Conservation (phyloP, 2,113 vertebrate genomes). For the Echinops telfairi region DNA sequence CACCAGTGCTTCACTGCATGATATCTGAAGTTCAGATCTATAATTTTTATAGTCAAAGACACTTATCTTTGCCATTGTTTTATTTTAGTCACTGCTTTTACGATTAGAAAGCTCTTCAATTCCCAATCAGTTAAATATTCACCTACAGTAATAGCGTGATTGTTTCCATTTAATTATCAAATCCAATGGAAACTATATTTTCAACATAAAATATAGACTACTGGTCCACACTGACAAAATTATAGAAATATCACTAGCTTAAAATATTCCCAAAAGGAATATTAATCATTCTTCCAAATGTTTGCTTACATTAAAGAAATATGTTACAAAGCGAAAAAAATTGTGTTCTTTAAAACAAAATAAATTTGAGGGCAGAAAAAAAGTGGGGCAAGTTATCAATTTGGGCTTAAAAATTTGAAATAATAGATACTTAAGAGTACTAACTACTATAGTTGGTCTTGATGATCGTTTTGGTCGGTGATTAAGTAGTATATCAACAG, state of each 20-base stretch:
- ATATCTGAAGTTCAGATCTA: not conserved
- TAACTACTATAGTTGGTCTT: slow-evolving; percentile 97
- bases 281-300: slow-evolving; percentile 63
- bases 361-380: slow-evolving; percentile 65
- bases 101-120: not conserved
- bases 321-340: slow-evolving; percentile 35
- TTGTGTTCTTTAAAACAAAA: slow-evolving; percentile 61
- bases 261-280: slow-evolving; percentile 55
- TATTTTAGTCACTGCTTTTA: not conserved
- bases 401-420: slow-evolving; percentile 64
- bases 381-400: slow-evolving; percentile 63
- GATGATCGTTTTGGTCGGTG: slow-evolving; percentile 95
- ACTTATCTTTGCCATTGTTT: not conserved
- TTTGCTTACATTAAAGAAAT: slow-evolving; percentile 68
- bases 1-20: slow-evolving; percentile 79
- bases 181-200: slow-evolving; percentile 49
- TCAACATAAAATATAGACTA: slow-evolving; percentile 55
- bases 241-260: slow-evolving; percentile 41
- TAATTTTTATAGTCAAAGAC: not conserved
- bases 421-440: slow-evolving; percentile 84
- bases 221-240: slow-evolving; percentile 61
- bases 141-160: slow-evolving; percentile 49
- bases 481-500: slow-evolving; percentile 98
- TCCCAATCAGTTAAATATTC: not conserved
- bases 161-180: slow-evolving; percentile 63